Base-by-base conservation (phyloP, 2,888 invertebrate genomes). In the Drosophila tripunctata region DNA sequence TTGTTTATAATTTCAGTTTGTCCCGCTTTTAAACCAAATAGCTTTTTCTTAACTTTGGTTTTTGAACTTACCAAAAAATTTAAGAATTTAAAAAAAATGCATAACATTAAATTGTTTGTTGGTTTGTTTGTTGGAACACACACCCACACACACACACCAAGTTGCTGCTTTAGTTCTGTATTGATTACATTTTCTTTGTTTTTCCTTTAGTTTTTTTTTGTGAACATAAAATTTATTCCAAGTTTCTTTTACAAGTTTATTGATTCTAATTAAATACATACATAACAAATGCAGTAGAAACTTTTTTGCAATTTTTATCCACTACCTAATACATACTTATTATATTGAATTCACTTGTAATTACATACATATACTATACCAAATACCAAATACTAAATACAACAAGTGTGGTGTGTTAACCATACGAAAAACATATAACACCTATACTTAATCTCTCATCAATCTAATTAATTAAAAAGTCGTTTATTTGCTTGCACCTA, bases 401-500 rank as follows among this genome's bases (percentile, higher is more conserved):
- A 27, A 52, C 19, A 40, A 40, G 48, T 60, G 36, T 55, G 65
- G 61, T 52, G 48, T 58, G 30, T 56, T 19, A 36, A 54, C 54
- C 35, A 45, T 56, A 51, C 41, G 12, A 45, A 31, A 45, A 47
- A 66, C 62, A 76, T 65, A 66, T 48, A 60, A 77, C 63, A 77
- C 75, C 74, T 74, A 55, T 78, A 77, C 47, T 47, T 73, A 71
- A 68, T 81, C 67, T 81, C 67, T 79, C 50, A 41, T 78, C 72
- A 30, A 51, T 51, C 27, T 40, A 27, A 40, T 80, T 72, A 76
- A 83, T 83, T 76, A 75, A 83, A n/a, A 88, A 88, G 84, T 80
- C 87, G 87, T 90, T 91, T 48, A 76, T 90, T 91, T 92, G 91
- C 91, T 91, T 92, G 92, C 91, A 91, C 91, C 90, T 89, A 89